Base-by-base conservation (phyloP, 2,113 vertebrate species). In the Parotia lawesii region DNA sequence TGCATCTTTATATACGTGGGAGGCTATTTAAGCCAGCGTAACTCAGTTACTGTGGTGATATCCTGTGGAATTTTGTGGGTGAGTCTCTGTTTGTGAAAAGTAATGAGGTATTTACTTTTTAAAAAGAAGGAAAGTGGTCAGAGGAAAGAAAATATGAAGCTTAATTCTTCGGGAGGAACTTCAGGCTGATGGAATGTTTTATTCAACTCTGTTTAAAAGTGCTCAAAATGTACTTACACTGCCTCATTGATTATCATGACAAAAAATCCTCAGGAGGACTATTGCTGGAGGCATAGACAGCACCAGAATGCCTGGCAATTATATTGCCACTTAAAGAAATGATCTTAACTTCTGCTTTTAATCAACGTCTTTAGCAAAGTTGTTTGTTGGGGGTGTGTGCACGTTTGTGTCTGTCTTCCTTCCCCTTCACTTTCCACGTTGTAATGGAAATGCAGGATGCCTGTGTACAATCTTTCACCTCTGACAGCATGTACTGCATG, bases 401-500 rank as follows among this genome's bases (percentile, higher is more conserved):
- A 11, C 65, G 58, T 72, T 62, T 86, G 53, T 56, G 33, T 40
- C 82, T 89, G 37, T 78, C 75, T 85, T 23, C 42, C 78, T 92
- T 89, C 78, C 71, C 66, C 29, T 93, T 90, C 71, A 27, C 84
- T 92, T 84, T 83, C 62, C 51, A 25, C 8, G 13, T 81, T 94
- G 96, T 97, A 90, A 97, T 97, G 97, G 95, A 97, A 97, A 96
- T 84, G 74, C 33, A 20, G 95, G 75, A 90, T 94, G 86, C 86
- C 67, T 71, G 81, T 85, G 53, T 73, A 83, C 93, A 31, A 75
- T 97, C 98, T 97, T 96, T 97, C 97, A 98, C 97, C 95, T 97
- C 96, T 97, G 96, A 95, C 93, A 97, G 96, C 82, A 8, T 37
- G 89, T 89, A 90, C 88, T 85, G 93, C 67, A 5, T 67, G 35